phyloP scores from a whole-genome alignment of 37 sponge, comb jelly and placozoan genomes.

The Cladorhizidae sp. region DNA sequence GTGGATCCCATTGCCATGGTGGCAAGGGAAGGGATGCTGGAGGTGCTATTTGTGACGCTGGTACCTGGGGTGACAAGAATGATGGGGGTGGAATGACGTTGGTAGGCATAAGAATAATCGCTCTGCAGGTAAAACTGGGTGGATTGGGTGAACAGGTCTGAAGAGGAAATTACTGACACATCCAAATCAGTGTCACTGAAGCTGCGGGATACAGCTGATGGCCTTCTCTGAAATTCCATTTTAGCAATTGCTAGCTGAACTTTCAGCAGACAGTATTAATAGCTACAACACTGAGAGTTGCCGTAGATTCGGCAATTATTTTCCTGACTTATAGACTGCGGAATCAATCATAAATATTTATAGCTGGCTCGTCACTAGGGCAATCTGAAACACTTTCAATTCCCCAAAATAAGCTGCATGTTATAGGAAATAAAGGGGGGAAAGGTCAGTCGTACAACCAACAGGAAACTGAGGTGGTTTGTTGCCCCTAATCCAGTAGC shows the following conservation, averaged over 20 bases:
- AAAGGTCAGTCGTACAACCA: too few relatives aligned
- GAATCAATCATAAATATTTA: too few relatives aligned
- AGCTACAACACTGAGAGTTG: too few relatives aligned
- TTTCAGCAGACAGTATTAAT: background rate
- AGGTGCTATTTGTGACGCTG: background rate
- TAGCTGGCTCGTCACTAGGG: too few relatives aligned
- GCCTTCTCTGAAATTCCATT: conserved; percentile 9
- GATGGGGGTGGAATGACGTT: conserved; percentile 17
- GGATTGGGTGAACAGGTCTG: background rate
- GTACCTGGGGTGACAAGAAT: conserved; percentile 2
- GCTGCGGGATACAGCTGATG: background rate
- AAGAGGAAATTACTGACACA: conserved; percentile 10
- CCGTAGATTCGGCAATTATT: too few relatives aligned
- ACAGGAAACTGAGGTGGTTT: too few relatives aligned
- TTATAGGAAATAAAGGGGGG: too few relatives aligned
- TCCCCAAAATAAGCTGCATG: too few relatives aligned
- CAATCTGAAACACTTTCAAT: too few relatives aligned
- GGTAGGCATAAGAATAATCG: background rate
- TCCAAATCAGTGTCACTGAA: conserved; percentile 56
- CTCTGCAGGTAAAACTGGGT: conserved; percentile 31
- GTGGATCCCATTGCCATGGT: background rate
- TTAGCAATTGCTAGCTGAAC: background rate
- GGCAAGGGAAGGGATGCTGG: conserved; percentile 5
- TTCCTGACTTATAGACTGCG: too few relatives aligned
- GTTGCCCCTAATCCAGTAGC: too few relatives aligned